Evolutionary conservation across 2,888 invertebrate species (phyloP).

Genomic region (Chrysodeixis includens): DNA sequence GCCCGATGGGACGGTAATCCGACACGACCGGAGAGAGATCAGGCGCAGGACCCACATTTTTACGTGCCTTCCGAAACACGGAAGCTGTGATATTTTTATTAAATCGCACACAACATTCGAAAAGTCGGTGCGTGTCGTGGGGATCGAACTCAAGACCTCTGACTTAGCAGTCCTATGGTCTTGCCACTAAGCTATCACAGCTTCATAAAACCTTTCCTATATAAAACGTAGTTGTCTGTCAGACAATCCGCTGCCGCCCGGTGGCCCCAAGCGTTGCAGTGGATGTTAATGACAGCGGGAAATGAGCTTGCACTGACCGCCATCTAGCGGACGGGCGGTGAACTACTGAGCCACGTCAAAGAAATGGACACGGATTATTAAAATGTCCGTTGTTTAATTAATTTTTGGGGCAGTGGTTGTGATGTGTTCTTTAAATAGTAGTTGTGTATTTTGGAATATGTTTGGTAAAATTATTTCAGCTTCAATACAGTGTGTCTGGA

Average conservation of each 20-base stretch:
- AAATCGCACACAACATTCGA: too few species aligned
- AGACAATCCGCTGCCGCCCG: too few species aligned
- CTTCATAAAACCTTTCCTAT: not conserved
- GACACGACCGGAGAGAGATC: too few species aligned
- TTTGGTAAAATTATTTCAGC: not conserved
- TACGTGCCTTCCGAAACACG: too few species aligned
- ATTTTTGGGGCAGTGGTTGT: not conserved
- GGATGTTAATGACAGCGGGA: constrained; percentile 46
- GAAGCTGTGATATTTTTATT: too few species aligned
- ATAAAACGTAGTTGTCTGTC: constrained; percentile 5
- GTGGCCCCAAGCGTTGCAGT: constrained; percentile 11
- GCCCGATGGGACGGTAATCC: too few species aligned
- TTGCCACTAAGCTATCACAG: too few species aligned
- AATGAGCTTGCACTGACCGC: constrained; percentile 37
- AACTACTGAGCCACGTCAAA: constrained; percentile 13
- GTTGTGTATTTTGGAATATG: constrained; percentile 13
- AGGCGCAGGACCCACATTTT: too few species aligned
- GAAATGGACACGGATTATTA: constrained; percentile 1
- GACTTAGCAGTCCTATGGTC: too few species aligned
- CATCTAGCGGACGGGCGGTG: not conserved
- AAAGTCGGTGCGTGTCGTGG: too few species aligned
- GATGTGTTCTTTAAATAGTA: not conserved
- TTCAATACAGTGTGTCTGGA: not conserved
- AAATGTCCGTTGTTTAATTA: constrained; percentile 9
- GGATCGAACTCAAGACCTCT: too few species aligned